phyloP scores from a whole-genome alignment of 2,888 invertebrate genomes.

The Muscina levida region DNA sequence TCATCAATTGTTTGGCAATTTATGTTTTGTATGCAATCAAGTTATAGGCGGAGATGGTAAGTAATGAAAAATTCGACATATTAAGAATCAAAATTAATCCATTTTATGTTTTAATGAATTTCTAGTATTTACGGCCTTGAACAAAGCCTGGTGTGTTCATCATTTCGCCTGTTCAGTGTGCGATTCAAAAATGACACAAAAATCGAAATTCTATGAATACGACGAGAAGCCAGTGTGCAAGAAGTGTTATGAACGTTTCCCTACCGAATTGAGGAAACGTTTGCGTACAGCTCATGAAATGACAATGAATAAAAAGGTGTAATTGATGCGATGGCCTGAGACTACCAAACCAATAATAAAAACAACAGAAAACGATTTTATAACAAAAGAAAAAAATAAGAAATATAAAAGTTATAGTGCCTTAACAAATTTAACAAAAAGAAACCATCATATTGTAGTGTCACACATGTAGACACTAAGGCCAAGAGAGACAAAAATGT shows the following conservation, averaged over 20 bases:
- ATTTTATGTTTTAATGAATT: constrained; percentile 1
- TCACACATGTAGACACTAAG: neutral
- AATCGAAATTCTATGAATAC: constrained; percentile 99
- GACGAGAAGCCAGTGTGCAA: constrained; percentile 99
- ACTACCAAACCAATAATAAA: neutral
- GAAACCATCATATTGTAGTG: constrained; percentile 1
- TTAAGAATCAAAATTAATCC: constrained; percentile 10
- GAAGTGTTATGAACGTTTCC: constrained; percentile 98
- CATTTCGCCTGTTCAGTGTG: constrained; percentile 99
- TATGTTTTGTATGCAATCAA: constrained; percentile 99
- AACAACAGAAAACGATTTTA: constrained; percentile 42
- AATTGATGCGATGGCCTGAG: constrained; percentile 39
- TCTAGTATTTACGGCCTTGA: constrained; percentile 96
- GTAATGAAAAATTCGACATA: constrained; percentile 70
- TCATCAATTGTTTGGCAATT: constrained; percentile 98
- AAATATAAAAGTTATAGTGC: too few relatives aligned
- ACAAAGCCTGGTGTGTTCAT: constrained; percentile 99
- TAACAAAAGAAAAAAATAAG: constrained; percentile 42
- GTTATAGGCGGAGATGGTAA: constrained; percentile 98
- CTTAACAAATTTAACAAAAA: constrained; percentile 44
- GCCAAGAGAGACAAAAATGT: neutral
- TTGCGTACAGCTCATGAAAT: constrained; percentile 93
- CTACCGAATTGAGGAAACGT: constrained; percentile 94
- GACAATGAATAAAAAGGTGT: constrained; percentile 82
- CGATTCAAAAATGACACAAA: constrained; percentile 96